Conservation (phyloP, 1,140 invertebrate species). For the Cydia strobilella region DNA sequence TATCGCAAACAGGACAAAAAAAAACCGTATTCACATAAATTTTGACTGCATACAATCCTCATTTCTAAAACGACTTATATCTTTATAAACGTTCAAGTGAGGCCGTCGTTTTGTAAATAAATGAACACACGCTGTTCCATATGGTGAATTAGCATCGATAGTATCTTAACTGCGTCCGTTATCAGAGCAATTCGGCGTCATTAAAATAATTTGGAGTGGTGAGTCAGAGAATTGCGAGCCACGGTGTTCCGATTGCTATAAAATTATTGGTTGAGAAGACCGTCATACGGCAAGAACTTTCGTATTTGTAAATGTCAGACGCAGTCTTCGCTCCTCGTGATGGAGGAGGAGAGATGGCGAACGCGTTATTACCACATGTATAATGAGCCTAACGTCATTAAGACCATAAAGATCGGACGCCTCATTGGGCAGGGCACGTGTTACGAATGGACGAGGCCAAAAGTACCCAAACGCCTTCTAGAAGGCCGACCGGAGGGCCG, state of each 20-base stretch:
- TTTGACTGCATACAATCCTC: not conserved
- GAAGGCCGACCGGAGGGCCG: no score
- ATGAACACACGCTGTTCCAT: not conserved
- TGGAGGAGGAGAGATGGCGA: no score
- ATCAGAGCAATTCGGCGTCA: conserved; percentile 28
- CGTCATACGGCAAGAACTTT: no score
- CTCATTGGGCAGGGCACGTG: no score
- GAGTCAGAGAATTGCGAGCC: conserved; percentile 24
- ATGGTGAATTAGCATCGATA: conserved; percentile 25
- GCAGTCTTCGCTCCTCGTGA: no score
- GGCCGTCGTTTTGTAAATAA: not conserved
- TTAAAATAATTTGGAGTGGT: conserved; percentile 30
- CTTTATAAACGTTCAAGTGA: not conserved
- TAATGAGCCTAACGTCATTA: no score
- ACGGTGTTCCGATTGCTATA: not conserved
- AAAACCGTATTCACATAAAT: conserved; percentile 4
- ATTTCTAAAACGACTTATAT: not conserved
- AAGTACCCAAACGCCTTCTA: no score
- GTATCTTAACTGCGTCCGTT: conserved; percentile 24
- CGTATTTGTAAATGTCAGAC: no score
- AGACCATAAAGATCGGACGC: no score
- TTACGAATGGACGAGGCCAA: no score
- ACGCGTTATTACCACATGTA: no score
- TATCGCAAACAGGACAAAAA: not conserved
- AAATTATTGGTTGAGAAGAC: no score